Base-by-base conservation (phyloP, 2,797 vertebrate species). In the Enteromius viviparus region DNA sequence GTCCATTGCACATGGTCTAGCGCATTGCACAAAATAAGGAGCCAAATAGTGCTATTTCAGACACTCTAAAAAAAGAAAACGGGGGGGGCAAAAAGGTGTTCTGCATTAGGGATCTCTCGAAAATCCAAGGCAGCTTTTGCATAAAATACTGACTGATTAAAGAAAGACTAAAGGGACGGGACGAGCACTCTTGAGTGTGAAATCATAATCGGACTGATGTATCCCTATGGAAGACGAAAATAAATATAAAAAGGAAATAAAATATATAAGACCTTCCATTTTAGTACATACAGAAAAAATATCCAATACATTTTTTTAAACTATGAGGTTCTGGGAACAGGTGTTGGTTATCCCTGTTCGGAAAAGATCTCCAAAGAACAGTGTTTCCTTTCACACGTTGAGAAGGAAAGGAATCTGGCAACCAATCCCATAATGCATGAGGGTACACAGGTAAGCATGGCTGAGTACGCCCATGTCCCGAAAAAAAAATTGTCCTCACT, bases 81-180 rank as follows among this genome's bases (percentile, higher is more conserved):
- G 53, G 40, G 71, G 71, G 34, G 14, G 53, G 3, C 6, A n/a
- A 80, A 77, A 66, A 84, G 72, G 86, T 71, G 23, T 89, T 89
- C 76, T 86, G 88, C 90, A 89, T 90, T 86, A 88, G 72, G 87
- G 88, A 91, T 88, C 87, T 88, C 84, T 86, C 81, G 81, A 1
- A 91, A 86, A 89, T 88, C 87, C 88, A 94, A 94, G 94, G 94
- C 94, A 94, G 93, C 90, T 89, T 94, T 91, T 94, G 93, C 92
- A 92, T 92, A 89, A 93, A 95, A 94, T 92, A 94, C 92, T 94
- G 93, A 91, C 88, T 90, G 89, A 93, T 92, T 92, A 89, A 90
- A 90, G 88, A 85, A 66, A 37, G 72, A 77, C 79, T 85, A 79
- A 83, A 76, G 86, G 85, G 87, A 90, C 62, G 82, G 77, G 90